Base-by-base conservation (phyloP, 2,888 invertebrate genomes). In the Eucriotettix oculatus region DNA sequence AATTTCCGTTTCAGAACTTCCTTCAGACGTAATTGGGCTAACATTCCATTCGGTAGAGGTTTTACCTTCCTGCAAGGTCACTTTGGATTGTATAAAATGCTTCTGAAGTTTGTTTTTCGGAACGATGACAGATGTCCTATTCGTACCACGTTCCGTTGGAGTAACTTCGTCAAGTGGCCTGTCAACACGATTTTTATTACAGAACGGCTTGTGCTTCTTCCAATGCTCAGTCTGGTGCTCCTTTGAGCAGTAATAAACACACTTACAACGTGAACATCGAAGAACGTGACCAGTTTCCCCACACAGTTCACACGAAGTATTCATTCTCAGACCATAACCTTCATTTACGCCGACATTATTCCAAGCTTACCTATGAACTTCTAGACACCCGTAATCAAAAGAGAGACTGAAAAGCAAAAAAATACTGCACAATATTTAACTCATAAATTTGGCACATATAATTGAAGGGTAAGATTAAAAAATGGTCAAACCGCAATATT, bases 191-290 rank as follows among this genome's bases (percentile, higher is more conserved):
- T 63, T 58, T 52, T 60, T 63, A 53, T 61, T 62, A 63, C 70
- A 70, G 52, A 64, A 63, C 10, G 59, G 74, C 75, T 83, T 88
- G 70, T 91, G 90, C 66, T 76, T 78, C 69, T 82, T 83, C 90
- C 90, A 90, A 71, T 90, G 86, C 68, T 81, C 76, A 65, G 80
- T 82, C 73, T 90, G 90, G 72, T 91, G 90, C 64, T 83, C 84
- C 66, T 82, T 85, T 62, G 83, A 85, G 74, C 90, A 91, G 73
- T 91, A 91, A 73, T 83, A 85, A 58, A 82, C 78, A 62, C 73
- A 74, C 70, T 85, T 84, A 72, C 91, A 91, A 67, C 85, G 81
- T 66, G 83, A 81, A 74, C 90, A 90, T 67, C 87, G 81, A 64
- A 83, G 75, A 67, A 86, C 74, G 67, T 82, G 81, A 68, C 80